Evolutionary conservation across 2,797 vertebrate species (phyloP).

Genomic region (Pelochelys cantorii): DNA sequence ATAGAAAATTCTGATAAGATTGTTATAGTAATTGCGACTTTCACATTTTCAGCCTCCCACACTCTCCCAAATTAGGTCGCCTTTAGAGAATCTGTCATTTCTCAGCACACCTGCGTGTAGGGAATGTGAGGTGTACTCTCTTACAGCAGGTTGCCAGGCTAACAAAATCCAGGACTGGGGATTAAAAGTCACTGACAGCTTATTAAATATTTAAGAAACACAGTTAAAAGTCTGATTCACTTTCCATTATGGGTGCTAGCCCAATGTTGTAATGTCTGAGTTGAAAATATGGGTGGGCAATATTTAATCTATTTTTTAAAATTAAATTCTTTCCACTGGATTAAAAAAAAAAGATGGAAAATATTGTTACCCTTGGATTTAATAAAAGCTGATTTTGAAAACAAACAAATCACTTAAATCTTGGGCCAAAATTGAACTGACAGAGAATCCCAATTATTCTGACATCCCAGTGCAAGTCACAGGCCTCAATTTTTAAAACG

Average conservation of each 20-base stretch:
- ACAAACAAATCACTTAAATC: neutral
- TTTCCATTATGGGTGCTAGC: neutral
- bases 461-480: neutral
- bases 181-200: neutral
- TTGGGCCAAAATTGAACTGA: neutral
- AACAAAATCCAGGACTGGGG: neutral
- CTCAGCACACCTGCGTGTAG: neutral
- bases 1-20: neutral
- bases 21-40: conserved; percentile 22
- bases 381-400: conserved; percentile 9
- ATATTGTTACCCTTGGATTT: neutral
- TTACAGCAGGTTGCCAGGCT: neutral
- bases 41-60: conserved; percentile 27
- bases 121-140: neutral
- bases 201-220: neutral
- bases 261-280: neutral
- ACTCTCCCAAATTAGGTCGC: conserved; percentile 16
- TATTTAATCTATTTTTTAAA: neutral
- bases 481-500: neutral
- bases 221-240: neutral
- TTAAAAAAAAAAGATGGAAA: neutral
- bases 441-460: neutral
- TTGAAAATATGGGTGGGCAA: neutral
- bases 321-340: neutral
- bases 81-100: conserved; percentile 1